Conservation (phyloP, 1,140 invertebrate genomes). For the Tetranychus urticae region DNA sequence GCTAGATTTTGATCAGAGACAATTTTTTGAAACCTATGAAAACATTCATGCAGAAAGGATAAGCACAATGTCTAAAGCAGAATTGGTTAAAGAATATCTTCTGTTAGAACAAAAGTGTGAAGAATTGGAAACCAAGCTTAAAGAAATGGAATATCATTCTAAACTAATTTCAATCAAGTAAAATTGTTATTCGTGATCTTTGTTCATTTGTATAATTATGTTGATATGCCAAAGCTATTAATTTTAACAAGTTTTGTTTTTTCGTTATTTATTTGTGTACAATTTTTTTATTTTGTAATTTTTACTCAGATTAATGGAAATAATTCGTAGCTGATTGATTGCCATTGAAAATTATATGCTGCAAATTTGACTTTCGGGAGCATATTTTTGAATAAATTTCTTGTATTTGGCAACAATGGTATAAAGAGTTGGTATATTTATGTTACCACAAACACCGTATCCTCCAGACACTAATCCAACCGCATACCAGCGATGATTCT, state of each 20-base stretch:
- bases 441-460: not conserved
- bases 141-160: not conserved
- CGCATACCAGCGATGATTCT: not conserved
- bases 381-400: not conserved
- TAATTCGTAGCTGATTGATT: no score
- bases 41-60: conserved; percentile 60
- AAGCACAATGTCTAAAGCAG: conserved; percentile 47
- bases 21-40: conserved; percentile 76
- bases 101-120: conserved; percentile 56
- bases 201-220: no score
- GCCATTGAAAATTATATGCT: not conserved
- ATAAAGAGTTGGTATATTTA: not conserved
- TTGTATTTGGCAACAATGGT: not conserved
- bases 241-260: no score
- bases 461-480: not conserved
- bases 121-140: conserved; percentile 20
- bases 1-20: conserved; percentile 65
- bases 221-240: no score
- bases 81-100: conserved; percentile 64
- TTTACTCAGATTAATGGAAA: no score
- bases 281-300: no score
- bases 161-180: no score
- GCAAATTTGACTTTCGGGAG: not conserved
- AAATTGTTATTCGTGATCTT: no score
- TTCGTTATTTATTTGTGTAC: no score